Conservation (phyloP, 1,140 invertebrate species). For the Bombus superbus region DNA sequence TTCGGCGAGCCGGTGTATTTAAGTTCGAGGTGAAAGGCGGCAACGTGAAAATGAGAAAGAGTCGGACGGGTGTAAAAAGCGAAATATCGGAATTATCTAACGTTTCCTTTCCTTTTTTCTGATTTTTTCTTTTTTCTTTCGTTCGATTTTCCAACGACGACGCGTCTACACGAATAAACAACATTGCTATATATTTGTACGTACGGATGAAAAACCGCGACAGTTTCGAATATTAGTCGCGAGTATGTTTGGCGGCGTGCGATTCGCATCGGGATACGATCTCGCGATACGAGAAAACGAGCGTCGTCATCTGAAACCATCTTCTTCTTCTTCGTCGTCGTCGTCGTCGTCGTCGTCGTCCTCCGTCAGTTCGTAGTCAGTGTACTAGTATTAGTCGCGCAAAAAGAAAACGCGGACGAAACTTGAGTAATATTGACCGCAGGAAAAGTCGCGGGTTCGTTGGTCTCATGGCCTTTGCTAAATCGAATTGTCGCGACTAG, state of each 20-base stretch:
- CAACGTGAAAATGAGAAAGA: neutral
- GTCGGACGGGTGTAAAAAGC: too few species aligned
- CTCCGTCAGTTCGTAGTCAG: neutral
- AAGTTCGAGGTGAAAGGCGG: constrained; percentile 31
- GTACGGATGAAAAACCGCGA: neutral
- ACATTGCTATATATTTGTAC: constrained; percentile 10
- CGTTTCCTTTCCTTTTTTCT: neutral
- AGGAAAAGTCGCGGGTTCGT: constrained; percentile 32
- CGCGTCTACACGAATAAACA: neutral
- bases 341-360: neutral
- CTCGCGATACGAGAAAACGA: constrained; percentile 31
- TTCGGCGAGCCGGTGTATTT: constrained; percentile 14
- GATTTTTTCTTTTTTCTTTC: neutral
- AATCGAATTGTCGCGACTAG: constrained; percentile 19
- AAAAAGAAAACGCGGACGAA: constrained; percentile 44
- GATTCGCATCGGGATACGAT: neutral
- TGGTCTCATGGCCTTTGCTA: constrained; percentile 32
- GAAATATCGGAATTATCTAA: neutral
- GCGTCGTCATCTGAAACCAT: constrained; percentile 37
- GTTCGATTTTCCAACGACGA: neutral
- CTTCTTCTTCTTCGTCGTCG: neutral
- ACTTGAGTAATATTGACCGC: constrained; percentile 53
- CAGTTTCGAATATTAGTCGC: constrained; percentile 5
- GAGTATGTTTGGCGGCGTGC: neutral
- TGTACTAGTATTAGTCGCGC: neutral